Evolutionary conservation across 1,140 invertebrate species (phyloP).

Genomic region (Pseudomyrmex cubaensis): DNA sequence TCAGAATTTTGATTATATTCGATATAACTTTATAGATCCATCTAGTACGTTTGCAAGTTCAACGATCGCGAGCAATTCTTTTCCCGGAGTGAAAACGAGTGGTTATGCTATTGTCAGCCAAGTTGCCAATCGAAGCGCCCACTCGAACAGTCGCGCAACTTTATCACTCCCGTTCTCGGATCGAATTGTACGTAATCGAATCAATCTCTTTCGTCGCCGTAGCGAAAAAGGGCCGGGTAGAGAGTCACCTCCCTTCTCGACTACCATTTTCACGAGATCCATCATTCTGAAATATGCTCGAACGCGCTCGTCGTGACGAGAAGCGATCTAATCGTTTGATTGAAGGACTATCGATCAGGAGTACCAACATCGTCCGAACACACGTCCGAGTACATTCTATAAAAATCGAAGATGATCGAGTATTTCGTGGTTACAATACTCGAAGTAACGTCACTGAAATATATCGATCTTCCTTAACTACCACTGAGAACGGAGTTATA

Average conservation of each 20-base stretch:
- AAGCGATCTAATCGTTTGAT: slow-evolving; percentile 40
- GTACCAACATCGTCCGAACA: background rate
- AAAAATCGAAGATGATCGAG: slow-evolving; percentile 34
- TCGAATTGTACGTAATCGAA: slow-evolving; percentile 52
- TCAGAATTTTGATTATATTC: background rate
- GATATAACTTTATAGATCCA: too few relatives aligned
- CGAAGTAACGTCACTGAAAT: background rate
- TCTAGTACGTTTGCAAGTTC: too few relatives aligned
- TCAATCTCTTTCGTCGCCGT: slow-evolving; percentile 51
- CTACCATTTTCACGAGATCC: slow-evolving; percentile 46
- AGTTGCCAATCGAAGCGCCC: slow-evolving; percentile 32
- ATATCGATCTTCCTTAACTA: background rate
- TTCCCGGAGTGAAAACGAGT: background rate
- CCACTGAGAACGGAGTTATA: background rate
- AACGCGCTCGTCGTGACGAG: slow-evolving; percentile 23
- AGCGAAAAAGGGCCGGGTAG: slow-evolving; percentile 34
- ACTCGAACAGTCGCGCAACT: slow-evolving; percentile 13
- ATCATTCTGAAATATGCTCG: slow-evolving; percentile 55
- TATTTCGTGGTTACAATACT: background rate
- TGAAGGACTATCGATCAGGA: slow-evolving; percentile 51
- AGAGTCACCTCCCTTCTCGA: background rate
- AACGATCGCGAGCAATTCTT: slow-evolving; percentile 19
- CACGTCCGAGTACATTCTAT: background rate
- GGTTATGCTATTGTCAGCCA: slow-evolving; percentile 24
- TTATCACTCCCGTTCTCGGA: slow-evolving; percentile 24